Evolutionary conservation across 2,797 vertebrate species (phyloP), one percentile per base, ranked within the genome.

Genomic region (Myotis vivesi): DNA sequence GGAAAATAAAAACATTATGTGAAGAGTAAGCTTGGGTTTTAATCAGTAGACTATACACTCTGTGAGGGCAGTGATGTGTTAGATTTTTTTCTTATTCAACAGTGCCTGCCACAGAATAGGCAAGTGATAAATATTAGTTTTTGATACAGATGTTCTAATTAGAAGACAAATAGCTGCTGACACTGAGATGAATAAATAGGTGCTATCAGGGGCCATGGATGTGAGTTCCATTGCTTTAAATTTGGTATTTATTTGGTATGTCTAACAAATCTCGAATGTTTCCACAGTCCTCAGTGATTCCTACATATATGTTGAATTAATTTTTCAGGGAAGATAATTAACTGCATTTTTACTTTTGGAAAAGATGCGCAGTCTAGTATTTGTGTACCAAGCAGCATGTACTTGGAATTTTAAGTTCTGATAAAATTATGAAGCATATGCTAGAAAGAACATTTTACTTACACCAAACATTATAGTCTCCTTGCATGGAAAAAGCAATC

Each of bases 261-360:
- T 30, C 59, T 62, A 62, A 12, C 28, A 62, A 62, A 62, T 62
- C 77, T 93, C 75, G 72, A 23, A 36, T 88, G 76, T 95, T 89
- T 75, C 28, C 53, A 59, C 1, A 92, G 69, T 28, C 38, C 38
- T 69, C 13, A 15, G 30, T 80, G 16, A 64, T 80, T 92, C 23
- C 23, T 73, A 73, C 5, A 23, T 72, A 57, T 38, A 72, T 36
- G 4, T 69, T 87, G 30, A 68, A n/a, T 75, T 82, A 81, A 69
- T 88, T 95, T 82, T 90, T 94, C 38, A 44, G 94, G 41, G 30
- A 91, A 83, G 25, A 82, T 76, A 93, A 71, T 57, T 66, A 41
- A 57, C 53, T 91, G 33, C 3, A 57, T 57, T 94, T 91, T 89
- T 28, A 88, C 41, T 92, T 92, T 89, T 90, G 22, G 51, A 87